Evolutionary conservation across 2,113 vertebrate species (phyloP).

Genomic region (Callionymus lyra): DNA sequence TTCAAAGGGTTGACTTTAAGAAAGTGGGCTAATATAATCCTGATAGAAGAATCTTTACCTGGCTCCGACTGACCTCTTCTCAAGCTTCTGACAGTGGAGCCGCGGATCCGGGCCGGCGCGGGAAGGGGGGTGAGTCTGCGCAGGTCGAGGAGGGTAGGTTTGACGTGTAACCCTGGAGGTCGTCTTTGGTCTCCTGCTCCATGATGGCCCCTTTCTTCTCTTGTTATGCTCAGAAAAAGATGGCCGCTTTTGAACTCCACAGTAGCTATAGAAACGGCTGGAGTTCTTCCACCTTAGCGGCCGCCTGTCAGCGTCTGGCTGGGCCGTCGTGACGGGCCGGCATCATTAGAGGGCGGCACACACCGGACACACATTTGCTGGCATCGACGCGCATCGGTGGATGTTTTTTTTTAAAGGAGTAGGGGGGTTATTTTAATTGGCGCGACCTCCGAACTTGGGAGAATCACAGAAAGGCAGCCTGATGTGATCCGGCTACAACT

Average conservation of each 20-base stretch:
- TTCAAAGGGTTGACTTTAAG: conserved; percentile 62
- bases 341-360: conserved; percentile 61
- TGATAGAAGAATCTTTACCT: conserved; percentile 54
- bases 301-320: conserved; percentile 62
- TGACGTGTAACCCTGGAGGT: conserved; percentile 59
- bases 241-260: conserved; percentile 66
- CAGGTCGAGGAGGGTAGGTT: conserved; percentile 37
- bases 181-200: conserved; percentile 52
- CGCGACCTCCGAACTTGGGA: conserved; percentile 38
- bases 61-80: conserved; percentile 47
- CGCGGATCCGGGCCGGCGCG: conserved; percentile 28
- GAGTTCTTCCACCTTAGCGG: conserved; percentile 64
- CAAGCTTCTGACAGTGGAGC: conserved; percentile 39
- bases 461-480: conserved; percentile 39
- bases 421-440: conserved; percentile 63
- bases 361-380: conserved; percentile 58
- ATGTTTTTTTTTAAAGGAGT: conserved; percentile 50
- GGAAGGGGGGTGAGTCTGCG: conserved; percentile 20
- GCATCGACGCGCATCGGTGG: conserved; percentile 21
- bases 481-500: conserved; percentile 45
- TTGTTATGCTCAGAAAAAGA: conserved; percentile 64
- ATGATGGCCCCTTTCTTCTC: conserved; percentile 62
- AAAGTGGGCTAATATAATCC: conserved; percentile 58
- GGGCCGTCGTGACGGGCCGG: conserved; percentile 46
- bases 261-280: conserved; percentile 64